These are phyloP conservation scores for Lepilemur ruficaudatus DNA, from an alignment of 2,797 vertebrate genomes.

Conservation along the genomic window DNA sequence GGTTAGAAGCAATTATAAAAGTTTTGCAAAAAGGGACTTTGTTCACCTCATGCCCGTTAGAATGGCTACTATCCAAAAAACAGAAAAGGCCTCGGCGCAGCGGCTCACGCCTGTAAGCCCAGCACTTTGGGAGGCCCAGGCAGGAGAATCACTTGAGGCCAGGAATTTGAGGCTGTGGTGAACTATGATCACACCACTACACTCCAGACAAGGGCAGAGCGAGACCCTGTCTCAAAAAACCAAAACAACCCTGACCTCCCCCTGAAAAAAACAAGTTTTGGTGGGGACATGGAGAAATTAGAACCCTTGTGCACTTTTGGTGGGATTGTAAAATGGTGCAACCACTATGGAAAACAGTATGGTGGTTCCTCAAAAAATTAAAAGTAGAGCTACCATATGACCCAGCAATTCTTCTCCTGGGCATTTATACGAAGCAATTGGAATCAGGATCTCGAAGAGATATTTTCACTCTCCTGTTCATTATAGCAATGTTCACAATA, in stretches of 20 bases:
- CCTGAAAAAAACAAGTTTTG: neutral
- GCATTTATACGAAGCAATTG: neutral
- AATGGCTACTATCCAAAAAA: neutral
- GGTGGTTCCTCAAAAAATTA: neutral
- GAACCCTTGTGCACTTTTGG: neutral
- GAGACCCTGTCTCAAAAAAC: neutral
- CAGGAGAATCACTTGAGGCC: neutral
- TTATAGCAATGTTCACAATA: neutral
- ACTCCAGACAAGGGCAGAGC: neutral
- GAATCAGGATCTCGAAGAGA: neutral
- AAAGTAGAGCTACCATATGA: neutral
- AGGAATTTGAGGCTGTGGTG: neutral
- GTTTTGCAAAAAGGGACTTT: neutral
- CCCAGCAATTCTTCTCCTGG: neutral
- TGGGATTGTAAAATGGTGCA: neutral
- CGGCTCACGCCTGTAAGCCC: too few relatives aligned
- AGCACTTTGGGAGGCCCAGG: neutral
- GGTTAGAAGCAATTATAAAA: neutral
- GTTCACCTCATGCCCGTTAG: neutral
- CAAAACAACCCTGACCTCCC: too few relatives aligned
- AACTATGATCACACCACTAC: neutral
- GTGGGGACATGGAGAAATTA: neutral
- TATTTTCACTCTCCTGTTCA: neutral
- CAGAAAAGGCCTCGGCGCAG: neutral
- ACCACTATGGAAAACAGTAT: neutral